Percentiles rank a stretch among this genome's conserved stretches.
phyloP scores from a whole-genome alignment of 2,888 invertebrate species.

The Octodonta nipae region DNA sequence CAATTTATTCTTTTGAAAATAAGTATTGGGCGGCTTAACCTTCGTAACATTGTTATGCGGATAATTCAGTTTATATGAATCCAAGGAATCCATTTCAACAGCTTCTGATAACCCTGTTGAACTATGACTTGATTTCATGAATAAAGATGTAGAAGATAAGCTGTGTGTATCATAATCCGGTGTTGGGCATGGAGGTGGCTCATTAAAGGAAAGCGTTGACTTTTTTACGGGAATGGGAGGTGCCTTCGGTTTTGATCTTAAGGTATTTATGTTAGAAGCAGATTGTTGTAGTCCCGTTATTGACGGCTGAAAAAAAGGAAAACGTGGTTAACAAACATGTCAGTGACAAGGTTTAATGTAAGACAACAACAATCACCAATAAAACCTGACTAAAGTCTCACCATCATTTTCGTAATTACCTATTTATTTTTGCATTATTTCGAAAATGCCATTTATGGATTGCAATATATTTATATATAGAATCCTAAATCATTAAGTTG shows the following conservation, averaged over 20 bases:
- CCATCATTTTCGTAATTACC: too few species aligned
- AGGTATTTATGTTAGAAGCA: too few species aligned
- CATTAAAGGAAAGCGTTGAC: slow-evolving; percentile 29
- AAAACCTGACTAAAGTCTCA: too few species aligned
- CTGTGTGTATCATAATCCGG: slow-evolving; percentile 42
- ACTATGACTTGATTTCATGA: slow-evolving; percentile 13
- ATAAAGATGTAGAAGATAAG: slow-evolving; percentile 23
- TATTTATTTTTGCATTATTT: too few species aligned
- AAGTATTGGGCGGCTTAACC: slow-evolving; percentile 56
- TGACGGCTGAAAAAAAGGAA: too few species aligned
- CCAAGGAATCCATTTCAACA: slow-evolving; percentile 63
- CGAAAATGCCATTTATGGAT: too few species aligned
- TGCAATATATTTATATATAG: too few species aligned
- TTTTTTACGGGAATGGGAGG: slow-evolving; percentile 32
- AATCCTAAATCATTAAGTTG: too few species aligned
- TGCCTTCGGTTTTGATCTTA: slow-evolving; percentile 23
- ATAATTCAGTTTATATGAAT: slow-evolving; percentile 59
- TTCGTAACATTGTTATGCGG: slow-evolving; percentile 44
- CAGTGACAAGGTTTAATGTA: too few species aligned
- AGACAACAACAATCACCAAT: too few species aligned
- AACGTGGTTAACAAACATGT: too few species aligned
- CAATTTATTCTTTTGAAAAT: slow-evolving; percentile 38
- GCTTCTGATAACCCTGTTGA: slow-evolving; percentile 34
- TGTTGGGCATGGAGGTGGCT: slow-evolving; percentile 39
- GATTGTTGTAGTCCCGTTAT: too few species aligned